A percentile compares a stretch with the other conserved stretches of the same genome.
These are phyloP conservation scores for Horisme vitalbata DNA, from an alignment of 2,888 invertebrate species.

Conservation along the genomic window DNA sequence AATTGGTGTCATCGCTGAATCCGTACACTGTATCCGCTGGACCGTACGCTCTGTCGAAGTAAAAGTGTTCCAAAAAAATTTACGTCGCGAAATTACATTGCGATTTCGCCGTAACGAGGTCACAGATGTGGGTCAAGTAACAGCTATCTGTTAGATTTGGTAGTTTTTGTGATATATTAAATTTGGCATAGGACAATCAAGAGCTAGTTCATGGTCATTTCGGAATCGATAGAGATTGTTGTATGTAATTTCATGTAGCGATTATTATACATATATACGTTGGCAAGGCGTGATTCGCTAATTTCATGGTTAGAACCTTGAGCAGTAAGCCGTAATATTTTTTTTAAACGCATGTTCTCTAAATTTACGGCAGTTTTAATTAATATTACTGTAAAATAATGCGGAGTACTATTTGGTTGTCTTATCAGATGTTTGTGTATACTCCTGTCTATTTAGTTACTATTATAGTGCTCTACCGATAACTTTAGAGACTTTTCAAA, in stretches of 20 bases:
- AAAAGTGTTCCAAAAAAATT: conserved; percentile 81
- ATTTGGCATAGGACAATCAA: conserved; percentile 56
- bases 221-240: conserved; percentile 40
- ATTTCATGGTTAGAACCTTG: conserved; percentile 23
- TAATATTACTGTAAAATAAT: too few relatives aligned
- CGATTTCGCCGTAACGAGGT: conserved; percentile 80
- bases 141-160: conserved; percentile 72
- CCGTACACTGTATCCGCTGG: conserved; percentile 53
- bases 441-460: too few relatives aligned
- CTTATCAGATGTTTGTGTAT: too few relatives aligned
- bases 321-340: background rate
- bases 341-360: too few relatives aligned
- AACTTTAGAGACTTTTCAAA: background rate
- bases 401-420: too few relatives aligned
- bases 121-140: conserved; percentile 77
- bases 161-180: conserved; percentile 58
- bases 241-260: conserved; percentile 36
- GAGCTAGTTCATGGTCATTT: conserved; percentile 63
- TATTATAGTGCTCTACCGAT: background rate
- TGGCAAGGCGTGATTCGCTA: conserved; percentile 34
- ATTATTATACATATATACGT: conserved; percentile 37
- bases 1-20: conserved; percentile 77
- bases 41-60: conserved; percentile 69
- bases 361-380: too few relatives aligned
- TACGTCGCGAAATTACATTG: conserved; percentile 81